These are phyloP conservation scores for Cynopterus sphinx DNA, from an alignment of 2,797 vertebrate genomes.

Conservation along the genomic window DNA sequence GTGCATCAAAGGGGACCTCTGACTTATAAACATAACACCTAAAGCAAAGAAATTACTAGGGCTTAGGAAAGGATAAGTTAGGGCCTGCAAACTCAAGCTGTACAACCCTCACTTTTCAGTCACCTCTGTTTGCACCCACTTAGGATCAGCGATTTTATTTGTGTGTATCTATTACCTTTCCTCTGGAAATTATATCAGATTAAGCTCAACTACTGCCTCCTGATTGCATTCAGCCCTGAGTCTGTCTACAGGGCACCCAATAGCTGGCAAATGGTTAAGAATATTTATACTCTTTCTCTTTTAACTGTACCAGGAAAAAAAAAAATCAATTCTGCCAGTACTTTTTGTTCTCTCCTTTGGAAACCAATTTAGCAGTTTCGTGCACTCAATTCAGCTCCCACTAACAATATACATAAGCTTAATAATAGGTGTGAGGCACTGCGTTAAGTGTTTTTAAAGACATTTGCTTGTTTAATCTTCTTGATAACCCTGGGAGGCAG, in stretches of 20 bases:
- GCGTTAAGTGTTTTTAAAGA: slow-evolving; percentile 5
- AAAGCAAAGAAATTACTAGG: neutral
- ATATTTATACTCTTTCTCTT: neutral
- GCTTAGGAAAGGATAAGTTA: neutral
- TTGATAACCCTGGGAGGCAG: neutral
- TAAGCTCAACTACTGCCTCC: neutral
- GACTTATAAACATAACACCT: neutral
- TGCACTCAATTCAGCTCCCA: slow-evolving; percentile 10
- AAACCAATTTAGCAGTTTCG: slow-evolving; percentile 53
- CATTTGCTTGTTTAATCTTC: slow-evolving; percentile 42
- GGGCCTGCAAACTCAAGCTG: neutral
- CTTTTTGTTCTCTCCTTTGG: neutral
- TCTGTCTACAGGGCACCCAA: neutral
- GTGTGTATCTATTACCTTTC: neutral
- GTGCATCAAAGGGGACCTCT: neutral
- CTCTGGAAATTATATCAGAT: neutral
- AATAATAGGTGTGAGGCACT: slow-evolving; percentile 15
- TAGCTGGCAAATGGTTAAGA: neutral
- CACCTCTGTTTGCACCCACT: neutral
- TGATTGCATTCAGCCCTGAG: neutral
- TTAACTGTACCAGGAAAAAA: neutral
- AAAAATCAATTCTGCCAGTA: neutral
- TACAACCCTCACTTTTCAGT: rapidly evolving
- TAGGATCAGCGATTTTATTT: neutral
- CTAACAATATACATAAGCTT: slow-evolving; percentile 30